A percentile compares a stretch with the other conserved stretches of the same genome.
phyloP scores from a whole-genome alignment of 2,113 vertebrate species.

The Brevimyrus niger region DNA sequence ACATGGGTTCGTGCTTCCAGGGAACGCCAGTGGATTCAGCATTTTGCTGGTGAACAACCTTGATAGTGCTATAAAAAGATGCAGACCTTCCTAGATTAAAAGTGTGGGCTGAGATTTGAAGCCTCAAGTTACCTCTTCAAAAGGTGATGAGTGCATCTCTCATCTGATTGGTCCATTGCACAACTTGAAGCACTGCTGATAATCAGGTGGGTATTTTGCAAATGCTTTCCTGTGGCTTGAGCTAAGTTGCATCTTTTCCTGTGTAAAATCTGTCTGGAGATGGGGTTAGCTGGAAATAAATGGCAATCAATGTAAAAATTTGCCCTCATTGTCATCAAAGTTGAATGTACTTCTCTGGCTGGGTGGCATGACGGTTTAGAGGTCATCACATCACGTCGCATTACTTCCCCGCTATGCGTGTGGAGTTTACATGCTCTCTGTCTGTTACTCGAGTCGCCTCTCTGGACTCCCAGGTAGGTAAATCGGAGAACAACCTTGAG shows the following conservation, averaged over 20 bases:
- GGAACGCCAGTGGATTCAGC: background rate
- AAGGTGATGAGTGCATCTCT: background rate
- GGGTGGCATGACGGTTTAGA: background rate
- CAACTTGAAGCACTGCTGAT: background rate
- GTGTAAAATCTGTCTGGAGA: background rate
- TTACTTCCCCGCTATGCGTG: background rate
- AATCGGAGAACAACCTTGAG: background rate
- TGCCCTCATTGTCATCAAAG: background rate
- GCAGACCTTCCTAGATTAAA: background rate
- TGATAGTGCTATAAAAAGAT: background rate
- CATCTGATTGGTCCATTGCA: background rate
- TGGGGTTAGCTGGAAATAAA: background rate
- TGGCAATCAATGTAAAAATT: background rate
- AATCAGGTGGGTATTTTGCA: background rate
- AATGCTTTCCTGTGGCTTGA: background rate
- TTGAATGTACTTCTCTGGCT: background rate
- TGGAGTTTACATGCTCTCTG: background rate
- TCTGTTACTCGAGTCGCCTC: background rate
- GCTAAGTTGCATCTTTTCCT: background rate
- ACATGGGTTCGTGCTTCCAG: background rate
- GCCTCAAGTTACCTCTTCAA: background rate
- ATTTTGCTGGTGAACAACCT: background rate
- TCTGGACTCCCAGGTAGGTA: background rate
- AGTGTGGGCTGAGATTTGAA: background rate
- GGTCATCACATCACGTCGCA: background rate